Percentiles rank a stretch among this genome's conserved stretches.
phyloP scores from a whole-genome alignment of 1,140 invertebrate genomes.

The Apocrypta bakeri region DNA sequence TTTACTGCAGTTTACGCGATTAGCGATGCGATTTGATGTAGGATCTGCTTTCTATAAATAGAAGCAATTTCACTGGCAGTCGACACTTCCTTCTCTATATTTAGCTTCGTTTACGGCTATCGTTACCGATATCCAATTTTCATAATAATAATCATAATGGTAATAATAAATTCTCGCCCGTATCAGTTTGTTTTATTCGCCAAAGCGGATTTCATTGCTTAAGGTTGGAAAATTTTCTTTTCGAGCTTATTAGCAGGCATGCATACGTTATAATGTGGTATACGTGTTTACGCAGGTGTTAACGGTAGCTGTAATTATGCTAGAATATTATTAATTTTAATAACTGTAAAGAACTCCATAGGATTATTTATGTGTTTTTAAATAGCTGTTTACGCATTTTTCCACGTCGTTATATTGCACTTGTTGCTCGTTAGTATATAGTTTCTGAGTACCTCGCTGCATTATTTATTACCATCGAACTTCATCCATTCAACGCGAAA shows the following conservation, averaged over 20 bases:
- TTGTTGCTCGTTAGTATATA: neutral
- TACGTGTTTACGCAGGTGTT: neutral
- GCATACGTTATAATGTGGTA: neutral
- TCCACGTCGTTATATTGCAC: neutral
- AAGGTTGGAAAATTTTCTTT: neutral
- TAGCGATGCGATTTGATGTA: too few relatives aligned
- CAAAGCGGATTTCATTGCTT: too few relatives aligned
- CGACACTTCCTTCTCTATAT: neutral
- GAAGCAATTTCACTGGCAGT: neutral
- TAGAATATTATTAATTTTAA: neutral
- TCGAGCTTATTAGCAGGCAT: too few relatives aligned
- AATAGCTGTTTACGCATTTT: conserved; percentile 2
- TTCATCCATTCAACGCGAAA: neutral
- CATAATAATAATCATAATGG: too few relatives aligned
- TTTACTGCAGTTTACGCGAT: neutral
- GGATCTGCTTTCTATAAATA: neutral
- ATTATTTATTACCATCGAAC: neutral
- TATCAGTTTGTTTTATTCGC: too few relatives aligned
- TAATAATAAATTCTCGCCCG: too few relatives aligned
- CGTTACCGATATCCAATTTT: too few relatives aligned
- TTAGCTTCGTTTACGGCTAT: too few relatives aligned
- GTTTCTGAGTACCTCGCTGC: too few relatives aligned
- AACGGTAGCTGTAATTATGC: neutral
- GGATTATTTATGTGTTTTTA: neutral
- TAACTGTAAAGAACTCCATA: neutral